Evolutionary conservation across 1,140 invertebrate genomes (phyloP).

Genomic region (Meloidogyne exigua): DNA sequence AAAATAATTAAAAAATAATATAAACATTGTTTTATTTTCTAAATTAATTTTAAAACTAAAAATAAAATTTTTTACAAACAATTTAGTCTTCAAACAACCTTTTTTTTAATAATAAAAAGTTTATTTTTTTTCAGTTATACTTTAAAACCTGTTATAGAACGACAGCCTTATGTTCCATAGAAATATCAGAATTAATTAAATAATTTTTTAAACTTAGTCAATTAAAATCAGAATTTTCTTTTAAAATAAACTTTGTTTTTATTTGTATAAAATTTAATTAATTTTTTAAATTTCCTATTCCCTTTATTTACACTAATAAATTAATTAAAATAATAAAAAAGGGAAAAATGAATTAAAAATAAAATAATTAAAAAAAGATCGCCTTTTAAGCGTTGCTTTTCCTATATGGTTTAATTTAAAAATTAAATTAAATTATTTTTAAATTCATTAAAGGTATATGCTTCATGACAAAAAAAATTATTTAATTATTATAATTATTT

Average conservation of each 20-base stretch:
- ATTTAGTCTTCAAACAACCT: no score
- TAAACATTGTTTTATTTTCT: no score
- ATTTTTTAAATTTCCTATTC: no score
- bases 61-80: no score
- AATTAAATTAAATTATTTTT: not conserved
- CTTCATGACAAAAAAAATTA: conserved; percentile 4
- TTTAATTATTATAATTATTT: conserved; percentile 2
- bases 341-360: no score
- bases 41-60: no score
- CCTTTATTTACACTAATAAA: no score
- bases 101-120: no score
- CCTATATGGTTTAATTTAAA: conserved; percentile 10
- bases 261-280: no score
- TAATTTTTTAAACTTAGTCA: not conserved
- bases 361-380: no score
- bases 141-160: conserved; percentile 59
- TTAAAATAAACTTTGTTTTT: not conserved
- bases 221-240: conserved; percentile 3
- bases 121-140: conserved; percentile 47
- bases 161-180: conserved; percentile 51
- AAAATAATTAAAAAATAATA: no score
- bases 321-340: no score
- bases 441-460: not conserved
- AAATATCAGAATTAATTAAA: not conserved
- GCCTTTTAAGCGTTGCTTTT: conserved; percentile 16